These are phyloP conservation scores for Drosophila nasuta DNA, from an alignment of 1,140 invertebrate species.

Conservation along the genomic window DNA sequence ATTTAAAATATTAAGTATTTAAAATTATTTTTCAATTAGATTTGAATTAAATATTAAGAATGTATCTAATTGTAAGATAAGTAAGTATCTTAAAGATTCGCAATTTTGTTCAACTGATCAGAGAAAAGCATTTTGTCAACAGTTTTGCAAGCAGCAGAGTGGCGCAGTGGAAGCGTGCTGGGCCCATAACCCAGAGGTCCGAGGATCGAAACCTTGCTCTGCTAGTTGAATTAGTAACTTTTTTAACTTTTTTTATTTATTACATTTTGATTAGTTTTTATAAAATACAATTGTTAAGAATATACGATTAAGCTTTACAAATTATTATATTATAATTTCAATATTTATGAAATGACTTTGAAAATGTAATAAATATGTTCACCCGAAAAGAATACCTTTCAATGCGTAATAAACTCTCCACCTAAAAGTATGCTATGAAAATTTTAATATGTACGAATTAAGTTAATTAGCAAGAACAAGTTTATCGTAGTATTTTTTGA, in stretches of 20 bases:
- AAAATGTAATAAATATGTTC: too few relatives aligned
- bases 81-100: background rate
- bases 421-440: too few relatives aligned
- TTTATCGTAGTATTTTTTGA: too few relatives aligned
- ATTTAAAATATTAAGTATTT: too few relatives aligned
- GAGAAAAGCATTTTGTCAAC: background rate
- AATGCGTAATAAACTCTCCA: too few relatives aligned
- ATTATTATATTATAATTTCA: background rate
- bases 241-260: background rate
- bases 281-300: background rate
- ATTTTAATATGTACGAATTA: too few relatives aligned
- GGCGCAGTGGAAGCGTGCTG: slow-evolving; percentile 99
- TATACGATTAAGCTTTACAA: background rate
- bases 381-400: too few relatives aligned
- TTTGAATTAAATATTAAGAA: too few relatives aligned
- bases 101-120: background rate
- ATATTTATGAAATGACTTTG: too few relatives aligned
- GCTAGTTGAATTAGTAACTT: slow-evolving; percentile 85
- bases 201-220: slow-evolving; percentile 97
- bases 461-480: too few relatives aligned
- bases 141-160: slow-evolving; percentile 89
- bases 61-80: too few relatives aligned
- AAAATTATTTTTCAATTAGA: too few relatives aligned
- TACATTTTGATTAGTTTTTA: background rate
- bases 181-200: slow-evolving; percentile 99